These are phyloP conservation scores for Melolontha melolontha DNA, from an alignment of 2,888 invertebrate genomes.

Conservation along the genomic window DNA sequence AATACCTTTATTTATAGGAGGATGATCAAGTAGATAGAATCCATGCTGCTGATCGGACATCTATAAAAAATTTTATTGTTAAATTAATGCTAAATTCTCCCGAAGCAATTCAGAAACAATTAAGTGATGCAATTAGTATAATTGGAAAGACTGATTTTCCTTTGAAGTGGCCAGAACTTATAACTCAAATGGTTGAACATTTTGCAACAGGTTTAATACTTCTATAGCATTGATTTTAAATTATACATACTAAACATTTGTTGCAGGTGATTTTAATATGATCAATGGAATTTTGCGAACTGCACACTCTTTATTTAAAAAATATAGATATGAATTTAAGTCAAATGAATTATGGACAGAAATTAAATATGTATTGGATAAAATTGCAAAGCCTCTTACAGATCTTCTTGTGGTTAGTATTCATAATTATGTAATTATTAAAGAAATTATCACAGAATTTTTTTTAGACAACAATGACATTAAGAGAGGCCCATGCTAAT, in stretches of 20 bases:
- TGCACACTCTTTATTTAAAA: slow-evolving; percentile 95
- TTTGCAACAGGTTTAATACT: slow-evolving; percentile 75
- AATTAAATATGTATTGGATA: slow-evolving; percentile 95
- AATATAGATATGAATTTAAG: slow-evolving; percentile 96
- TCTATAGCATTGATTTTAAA: slow-evolving; percentile 9
- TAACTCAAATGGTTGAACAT: slow-evolving; percentile 93
- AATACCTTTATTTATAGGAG: slow-evolving; percentile 59
- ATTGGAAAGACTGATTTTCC: slow-evolving; percentile 99
- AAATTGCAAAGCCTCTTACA: slow-evolving; percentile 93
- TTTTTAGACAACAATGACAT: slow-evolving; percentile 83
- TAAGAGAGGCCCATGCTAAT: slow-evolving; percentile 81
- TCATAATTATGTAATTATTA: slow-evolving; percentile 31
- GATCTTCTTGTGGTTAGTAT: slow-evolving; percentile 83
- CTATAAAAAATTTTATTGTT: slow-evolving; percentile 88
- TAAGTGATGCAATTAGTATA: slow-evolving; percentile 95
- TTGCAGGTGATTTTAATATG: slow-evolving; percentile 88
- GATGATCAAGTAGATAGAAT: slow-evolving; percentile 86
- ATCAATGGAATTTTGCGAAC: slow-evolving; percentile 96
- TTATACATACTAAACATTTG: slow-evolving; percentile 32
- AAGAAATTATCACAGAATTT: slow-evolving; percentile 8
- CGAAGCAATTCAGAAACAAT: slow-evolving; percentile 90
- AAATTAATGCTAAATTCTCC: slow-evolving; percentile 94
- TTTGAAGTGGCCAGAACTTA: slow-evolving; percentile 93
- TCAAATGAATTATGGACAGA: slow-evolving; percentile 96
- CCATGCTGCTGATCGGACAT: slow-evolving; percentile 80